Conservation (phyloP, 1,140 invertebrate species). For the Bursaphelenchus mucronatus region DNA sequence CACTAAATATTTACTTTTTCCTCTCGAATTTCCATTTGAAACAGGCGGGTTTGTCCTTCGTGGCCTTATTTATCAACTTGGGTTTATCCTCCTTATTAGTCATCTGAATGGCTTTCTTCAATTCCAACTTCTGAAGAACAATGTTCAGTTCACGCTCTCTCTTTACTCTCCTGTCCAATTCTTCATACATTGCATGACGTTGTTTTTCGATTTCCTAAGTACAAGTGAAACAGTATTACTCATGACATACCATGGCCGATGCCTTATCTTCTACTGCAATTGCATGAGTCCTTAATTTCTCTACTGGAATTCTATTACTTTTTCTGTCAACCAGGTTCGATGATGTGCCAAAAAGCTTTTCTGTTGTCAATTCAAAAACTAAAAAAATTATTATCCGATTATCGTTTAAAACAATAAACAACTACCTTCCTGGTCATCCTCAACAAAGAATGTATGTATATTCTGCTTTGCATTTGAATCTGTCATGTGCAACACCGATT, state of each 20-base stretch:
- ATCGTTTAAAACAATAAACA: too few relatives aligned
- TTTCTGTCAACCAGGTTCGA: conserved; percentile 69
- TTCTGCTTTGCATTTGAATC: conserved; percentile 70
- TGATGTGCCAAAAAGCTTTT: conserved; percentile 72
- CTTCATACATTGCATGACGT: conserved; percentile 71
- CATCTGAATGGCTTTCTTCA: conserved; percentile 70
- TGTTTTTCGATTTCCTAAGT: conserved; percentile 66
- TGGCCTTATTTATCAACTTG: conserved; percentile 68
- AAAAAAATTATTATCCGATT: background rate
- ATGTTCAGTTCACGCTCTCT: conserved; percentile 76
- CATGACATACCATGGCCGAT: conserved; percentile 58
- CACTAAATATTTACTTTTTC: conserved; percentile 64
- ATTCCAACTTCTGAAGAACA: conserved; percentile 77
- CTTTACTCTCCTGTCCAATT: conserved; percentile 75
- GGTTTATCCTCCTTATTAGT: conserved; percentile 63
- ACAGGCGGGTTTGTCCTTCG: conserved; percentile 71
- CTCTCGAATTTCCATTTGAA: conserved; percentile 81
- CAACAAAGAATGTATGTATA: conserved; percentile 77
- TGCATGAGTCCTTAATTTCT: conserved; percentile 65
- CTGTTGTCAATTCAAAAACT: conserved; percentile 70
- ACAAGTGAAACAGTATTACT: conserved; percentile 21
- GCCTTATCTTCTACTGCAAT: conserved; percentile 62
- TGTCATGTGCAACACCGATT: conserved; percentile 76
- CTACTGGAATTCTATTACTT: conserved; percentile 70
- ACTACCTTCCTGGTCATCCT: conserved; percentile 67